A percentile compares a stretch with the other conserved stretches of the same genome.
Conservation (phyloP, 2,113 vertebrate species). For the Dicentrarchus labrax region DNA sequence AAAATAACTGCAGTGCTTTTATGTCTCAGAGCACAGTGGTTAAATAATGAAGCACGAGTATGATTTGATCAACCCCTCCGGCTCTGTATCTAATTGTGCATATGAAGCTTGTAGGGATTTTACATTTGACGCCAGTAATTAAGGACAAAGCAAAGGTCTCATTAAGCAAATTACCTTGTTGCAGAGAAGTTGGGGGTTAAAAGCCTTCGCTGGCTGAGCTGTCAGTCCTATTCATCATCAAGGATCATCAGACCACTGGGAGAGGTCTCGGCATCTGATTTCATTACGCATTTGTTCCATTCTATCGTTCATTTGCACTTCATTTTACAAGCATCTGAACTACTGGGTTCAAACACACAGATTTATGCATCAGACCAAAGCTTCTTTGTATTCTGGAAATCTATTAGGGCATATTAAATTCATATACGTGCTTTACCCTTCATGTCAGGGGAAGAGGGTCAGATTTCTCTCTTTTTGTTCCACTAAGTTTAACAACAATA, state of each 20-base stretch:
- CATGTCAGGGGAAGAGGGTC: not conserved
- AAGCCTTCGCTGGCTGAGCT: slow-evolving; percentile 61
- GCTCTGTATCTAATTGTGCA: slow-evolving; percentile 59
- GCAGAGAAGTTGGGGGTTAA: slow-evolving; percentile 63
- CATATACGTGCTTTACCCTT: slow-evolving; percentile 19
- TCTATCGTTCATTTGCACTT: slow-evolving; percentile 46
- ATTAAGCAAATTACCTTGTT: slow-evolving; percentile 74
- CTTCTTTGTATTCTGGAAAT: slow-evolving; percentile 49
- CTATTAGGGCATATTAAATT: slow-evolving; percentile 40
- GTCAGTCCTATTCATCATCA: slow-evolving; percentile 55
- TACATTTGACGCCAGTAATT: slow-evolving; percentile 64
- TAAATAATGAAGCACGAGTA: slow-evolving; percentile 51
- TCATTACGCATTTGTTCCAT: slow-evolving; percentile 62
- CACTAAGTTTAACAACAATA: slow-evolving; percentile 57
- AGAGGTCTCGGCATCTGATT: slow-evolving; percentile 50
- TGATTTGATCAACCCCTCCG: slow-evolving; percentile 60
- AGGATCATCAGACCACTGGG: slow-evolving; percentile 53
- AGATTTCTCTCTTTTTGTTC: slow-evolving; percentile 55
- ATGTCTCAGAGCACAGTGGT: slow-evolving; percentile 28
- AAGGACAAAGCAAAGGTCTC: slow-evolving; percentile 65
- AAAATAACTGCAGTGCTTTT: slow-evolving; percentile 21
- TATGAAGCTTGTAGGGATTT: slow-evolving; percentile 53
- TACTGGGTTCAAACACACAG: slow-evolving; percentile 8
- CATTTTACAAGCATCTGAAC: slow-evolving; percentile 41
- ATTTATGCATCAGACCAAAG: slow-evolving; percentile 21